Percentiles rank a stretch among this genome's conserved stretches.
These are phyloP conservation scores for Caenorhabditis virilis DNA, from an alignment of 2,888 invertebrate species.

Conservation along the genomic window DNA sequence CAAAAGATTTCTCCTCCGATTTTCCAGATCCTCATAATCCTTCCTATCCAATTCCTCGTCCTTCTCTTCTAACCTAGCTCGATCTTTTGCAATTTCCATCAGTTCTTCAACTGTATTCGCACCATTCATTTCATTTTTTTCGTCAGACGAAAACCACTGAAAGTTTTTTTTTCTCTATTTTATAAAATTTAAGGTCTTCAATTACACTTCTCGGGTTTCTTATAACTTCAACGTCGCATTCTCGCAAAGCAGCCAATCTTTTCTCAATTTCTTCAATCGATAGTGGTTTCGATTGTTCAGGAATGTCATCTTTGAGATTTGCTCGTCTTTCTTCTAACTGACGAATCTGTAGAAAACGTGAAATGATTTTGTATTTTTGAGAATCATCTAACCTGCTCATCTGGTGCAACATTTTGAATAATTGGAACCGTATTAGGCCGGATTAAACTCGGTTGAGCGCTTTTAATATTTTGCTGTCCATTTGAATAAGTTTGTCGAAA, in stretches of 20 bases:
- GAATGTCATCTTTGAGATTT: conserved; percentile 17
- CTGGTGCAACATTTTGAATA: neutral
- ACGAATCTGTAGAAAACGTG: no score
- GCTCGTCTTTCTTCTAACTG: conserved; percentile 24
- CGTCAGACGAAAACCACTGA: conserved; percentile 35
- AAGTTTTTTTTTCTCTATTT: conserved; percentile 5
- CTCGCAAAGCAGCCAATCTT: conserved; percentile 57
- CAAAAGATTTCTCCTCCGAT: conserved; percentile 12
- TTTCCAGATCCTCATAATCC: conserved; percentile 28
- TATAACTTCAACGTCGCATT: conserved; percentile 61
- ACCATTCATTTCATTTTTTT: neutral
- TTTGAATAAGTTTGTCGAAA: conserved; percentile 16
- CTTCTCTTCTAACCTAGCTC: conserved; percentile 38
- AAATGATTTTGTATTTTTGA: neutral
- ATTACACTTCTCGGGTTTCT: conserved; percentile 57
- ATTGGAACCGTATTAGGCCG: neutral
- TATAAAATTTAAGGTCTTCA: neutral
- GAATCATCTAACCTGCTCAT: neutral
- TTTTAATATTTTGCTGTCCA: no score
- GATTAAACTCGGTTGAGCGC: no score
- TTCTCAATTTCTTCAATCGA: conserved; percentile 56
- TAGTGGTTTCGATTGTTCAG: conserved; percentile 10
- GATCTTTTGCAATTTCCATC: conserved; percentile 38
- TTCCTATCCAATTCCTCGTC: conserved; percentile 13
- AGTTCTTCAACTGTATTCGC: conserved; percentile 35